Conservation (phyloP, 2,113 vertebrate genomes). For the Chrysemys picta region DNA sequence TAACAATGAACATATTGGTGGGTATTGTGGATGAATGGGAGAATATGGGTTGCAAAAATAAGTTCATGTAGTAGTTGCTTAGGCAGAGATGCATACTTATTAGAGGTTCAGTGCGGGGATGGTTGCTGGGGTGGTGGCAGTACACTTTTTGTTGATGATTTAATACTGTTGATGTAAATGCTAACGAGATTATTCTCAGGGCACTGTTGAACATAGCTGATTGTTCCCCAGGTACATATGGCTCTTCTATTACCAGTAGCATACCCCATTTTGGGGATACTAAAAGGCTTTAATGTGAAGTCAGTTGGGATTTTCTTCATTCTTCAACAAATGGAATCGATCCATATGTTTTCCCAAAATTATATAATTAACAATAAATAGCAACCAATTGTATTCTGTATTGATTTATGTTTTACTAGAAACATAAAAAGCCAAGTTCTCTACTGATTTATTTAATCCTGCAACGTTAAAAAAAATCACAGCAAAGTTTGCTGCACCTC, state of each 20-base stretch:
- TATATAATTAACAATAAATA: background rate
- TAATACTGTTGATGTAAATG: background rate
- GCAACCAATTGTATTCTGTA: background rate
- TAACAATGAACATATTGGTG: background rate
- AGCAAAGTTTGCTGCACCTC: background rate
- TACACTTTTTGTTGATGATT: background rate
- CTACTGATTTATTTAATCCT: background rate
- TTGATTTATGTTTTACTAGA: background rate
- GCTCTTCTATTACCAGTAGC: too few relatives aligned
- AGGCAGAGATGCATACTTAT: background rate
- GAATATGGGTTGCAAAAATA: background rate
- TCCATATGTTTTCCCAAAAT: background rate
- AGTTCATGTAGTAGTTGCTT: background rate
- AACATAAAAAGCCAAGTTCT: background rate
- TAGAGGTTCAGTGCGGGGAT: background rate
- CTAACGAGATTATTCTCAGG: fast-evolving
- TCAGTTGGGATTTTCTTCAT: background rate
- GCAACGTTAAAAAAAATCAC: background rate
- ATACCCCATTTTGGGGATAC: background rate
- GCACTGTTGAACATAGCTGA: background rate
- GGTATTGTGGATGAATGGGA: background rate
- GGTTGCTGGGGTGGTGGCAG: background rate
- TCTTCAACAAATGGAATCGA: background rate
- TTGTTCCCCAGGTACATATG: background rate
- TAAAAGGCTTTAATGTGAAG: background rate